phyloP scores from a whole-genome alignment of 2,797 vertebrate genomes.

The Pachyuromys duprasi region DNA sequence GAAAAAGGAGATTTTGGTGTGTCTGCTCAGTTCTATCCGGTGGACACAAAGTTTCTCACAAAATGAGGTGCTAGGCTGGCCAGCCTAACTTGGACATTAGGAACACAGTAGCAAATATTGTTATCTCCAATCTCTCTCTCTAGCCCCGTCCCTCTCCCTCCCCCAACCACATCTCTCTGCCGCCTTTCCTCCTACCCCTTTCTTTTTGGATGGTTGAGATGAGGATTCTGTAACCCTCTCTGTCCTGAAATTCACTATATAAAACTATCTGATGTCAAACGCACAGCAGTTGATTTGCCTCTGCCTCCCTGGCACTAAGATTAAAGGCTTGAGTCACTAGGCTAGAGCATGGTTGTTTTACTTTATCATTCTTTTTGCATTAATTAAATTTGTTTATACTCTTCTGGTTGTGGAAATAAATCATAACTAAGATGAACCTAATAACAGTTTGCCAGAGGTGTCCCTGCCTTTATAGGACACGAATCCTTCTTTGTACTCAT shows the following conservation, averaged over 20 bases:
- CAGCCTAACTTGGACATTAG: not conserved
- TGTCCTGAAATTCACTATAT: not conserved
- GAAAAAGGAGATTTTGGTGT: not conserved
- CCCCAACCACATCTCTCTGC: too few species aligned
- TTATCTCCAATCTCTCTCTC: not conserved
- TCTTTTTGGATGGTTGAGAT: not conserved
- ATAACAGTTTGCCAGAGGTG: not conserved
- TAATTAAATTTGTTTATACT: not conserved
- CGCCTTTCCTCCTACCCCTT: too few species aligned
- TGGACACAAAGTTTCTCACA: not conserved
- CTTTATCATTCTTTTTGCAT: not conserved
- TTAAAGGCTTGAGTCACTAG: not conserved
- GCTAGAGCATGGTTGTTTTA: not conserved
- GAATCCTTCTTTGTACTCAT: not conserved
- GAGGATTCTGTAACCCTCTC: not conserved
- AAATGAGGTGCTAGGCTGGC: not conserved
- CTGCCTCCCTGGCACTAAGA: not conserved
- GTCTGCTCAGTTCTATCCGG: not conserved
- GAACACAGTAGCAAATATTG: not conserved
- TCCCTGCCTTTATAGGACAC: not conserved
- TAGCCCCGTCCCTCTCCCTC: not conserved
- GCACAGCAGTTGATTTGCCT: not conserved
- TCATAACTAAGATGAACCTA: not conserved
- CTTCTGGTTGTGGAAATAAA: not conserved
- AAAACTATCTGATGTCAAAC: not conserved